Conservation (phyloP, 2,888 invertebrate species). For the Zaprionus bogoriensis region DNA sequence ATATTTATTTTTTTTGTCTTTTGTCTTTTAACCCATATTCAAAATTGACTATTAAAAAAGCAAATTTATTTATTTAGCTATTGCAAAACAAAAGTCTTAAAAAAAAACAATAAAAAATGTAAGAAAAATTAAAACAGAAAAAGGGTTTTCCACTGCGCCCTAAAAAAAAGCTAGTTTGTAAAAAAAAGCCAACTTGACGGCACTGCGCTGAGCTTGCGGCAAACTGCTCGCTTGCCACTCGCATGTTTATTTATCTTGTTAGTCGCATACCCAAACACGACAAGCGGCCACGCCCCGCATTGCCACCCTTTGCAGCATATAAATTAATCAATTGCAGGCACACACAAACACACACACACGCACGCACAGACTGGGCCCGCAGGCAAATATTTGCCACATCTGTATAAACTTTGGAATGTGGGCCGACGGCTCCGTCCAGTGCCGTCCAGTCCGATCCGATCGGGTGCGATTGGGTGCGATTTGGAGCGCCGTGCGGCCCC, state of each 20-base stretch:
- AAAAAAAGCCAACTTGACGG: too few relatives aligned
- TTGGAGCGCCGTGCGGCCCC: too few relatives aligned
- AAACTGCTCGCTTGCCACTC: constrained; percentile 40
- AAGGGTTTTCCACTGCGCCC: too few relatives aligned
- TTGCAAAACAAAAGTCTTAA: too few relatives aligned
- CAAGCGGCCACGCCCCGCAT: constrained; percentile 18
- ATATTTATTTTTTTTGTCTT: too few relatives aligned
- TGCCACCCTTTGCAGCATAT: constrained; percentile 34
- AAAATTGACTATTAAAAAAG: neutral
- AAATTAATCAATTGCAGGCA: constrained; percentile 70
- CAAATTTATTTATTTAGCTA: too few relatives aligned
- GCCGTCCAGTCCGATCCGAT: too few relatives aligned
- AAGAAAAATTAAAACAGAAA: too few relatives aligned
- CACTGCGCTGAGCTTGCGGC: constrained; percentile 20
- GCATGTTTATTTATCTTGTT: constrained; percentile 48
- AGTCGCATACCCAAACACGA: constrained; percentile 33
- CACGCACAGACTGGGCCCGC: constrained; percentile 22
- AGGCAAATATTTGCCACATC: constrained; percentile 57
- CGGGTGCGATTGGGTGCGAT: too few relatives aligned
- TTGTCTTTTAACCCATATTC: too few relatives aligned
- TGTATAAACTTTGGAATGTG: constrained; percentile 47
- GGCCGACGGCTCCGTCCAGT: constrained; percentile 22
- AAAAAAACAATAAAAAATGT: too few relatives aligned
- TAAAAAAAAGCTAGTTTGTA: too few relatives aligned
- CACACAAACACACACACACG: constrained; percentile 3